These are phyloP conservation scores for Busseola fusca DNA, from an alignment of 2,888 invertebrate species.

Conservation along the genomic window DNA sequence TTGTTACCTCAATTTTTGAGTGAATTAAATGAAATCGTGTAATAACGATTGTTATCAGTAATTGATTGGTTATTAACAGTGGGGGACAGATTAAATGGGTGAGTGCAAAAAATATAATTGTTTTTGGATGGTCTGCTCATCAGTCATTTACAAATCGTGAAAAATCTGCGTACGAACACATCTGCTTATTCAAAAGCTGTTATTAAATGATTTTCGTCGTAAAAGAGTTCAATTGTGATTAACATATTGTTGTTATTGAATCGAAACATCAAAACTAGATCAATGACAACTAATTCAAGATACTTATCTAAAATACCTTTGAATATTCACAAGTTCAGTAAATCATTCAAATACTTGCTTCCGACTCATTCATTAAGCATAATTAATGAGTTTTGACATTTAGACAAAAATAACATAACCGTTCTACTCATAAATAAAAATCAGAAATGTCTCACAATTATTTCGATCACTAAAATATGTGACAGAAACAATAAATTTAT, in stretches of 20 bases:
- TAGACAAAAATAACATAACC: conserved; percentile 27
- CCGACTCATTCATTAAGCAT: conserved; percentile 49
- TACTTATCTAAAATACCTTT: conserved; percentile 32
- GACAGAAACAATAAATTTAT: conserved; percentile 46
- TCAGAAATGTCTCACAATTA: conserved; percentile 37
- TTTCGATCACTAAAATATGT: conserved; percentile 34
- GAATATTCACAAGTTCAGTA: conserved; percentile 20
- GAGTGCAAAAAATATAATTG: conserved; percentile 28
- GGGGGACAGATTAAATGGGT: conserved; percentile 51
- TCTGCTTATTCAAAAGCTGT: background rate
- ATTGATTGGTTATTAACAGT: conserved; percentile 68
- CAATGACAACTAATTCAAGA: conserved; percentile 32
- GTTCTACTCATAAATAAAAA: conserved; percentile 39
- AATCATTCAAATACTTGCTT: conserved; percentile 48
- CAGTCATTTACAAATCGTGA: background rate
- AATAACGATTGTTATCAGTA: conserved; percentile 81
- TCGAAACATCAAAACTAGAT: conserved; percentile 20
- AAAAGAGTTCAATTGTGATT: background rate
- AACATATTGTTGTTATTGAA: background rate
- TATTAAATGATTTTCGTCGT: background rate
- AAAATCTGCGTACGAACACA: background rate
- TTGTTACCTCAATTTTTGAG: conserved; percentile 58
- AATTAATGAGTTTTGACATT: conserved; percentile 58
- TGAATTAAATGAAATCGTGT: conserved; percentile 72
- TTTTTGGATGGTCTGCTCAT: conserved; percentile 23